Evolutionary conservation across 2,888 invertebrate species (phyloP), one percentile per base, ranked within the genome.

Genomic region (Nemapogon koenigi): DNA sequence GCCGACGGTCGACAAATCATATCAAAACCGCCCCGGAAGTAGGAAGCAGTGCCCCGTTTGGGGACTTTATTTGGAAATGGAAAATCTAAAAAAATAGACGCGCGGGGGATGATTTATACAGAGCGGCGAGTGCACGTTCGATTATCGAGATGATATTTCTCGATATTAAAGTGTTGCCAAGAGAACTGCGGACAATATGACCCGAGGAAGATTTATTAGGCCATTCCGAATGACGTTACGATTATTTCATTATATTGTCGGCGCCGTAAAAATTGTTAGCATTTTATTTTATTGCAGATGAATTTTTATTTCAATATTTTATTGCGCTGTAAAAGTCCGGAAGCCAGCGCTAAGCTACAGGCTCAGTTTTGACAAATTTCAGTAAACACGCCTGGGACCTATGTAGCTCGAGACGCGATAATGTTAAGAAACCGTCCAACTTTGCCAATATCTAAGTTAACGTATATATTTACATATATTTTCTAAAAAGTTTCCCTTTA

Each of bases 1-100:
- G 68, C 59, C 66, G 72, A 64, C 72, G 66, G 75, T 59, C 75
- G 64, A 76, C 73, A 73, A 76, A 78, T 78, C 76, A 76, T 73
- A 70, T 62, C 59, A 68, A 62, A 69, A 69, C 71, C 73, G 73
- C 75, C 76, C 75, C 73, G 76, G 75, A 75, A 73, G 68, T 64
- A 72, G 76, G 73, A 75, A 72, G 72, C 61, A 62, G 66, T 69
- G 73, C 71, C 66, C 70, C 70, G 72, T 57, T 67, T 65, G 51
- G 72, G 68, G 75, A 78, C 70, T 76, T 69, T 78, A 76, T 78
- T 76, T 76, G 71, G 73, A 69, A 78, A 76, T 75, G 73, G 76
- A 78, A 75, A 76, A 64, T 76, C 70, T 76, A 71, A 78, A 78
- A 57, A 78, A 78, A 75, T 73, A 72, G 75, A 69, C 72, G 75